These are phyloP conservation scores for Ochropacha duplaris DNA, from an alignment of 2,888 invertebrate species.

Conservation along the genomic window DNA sequence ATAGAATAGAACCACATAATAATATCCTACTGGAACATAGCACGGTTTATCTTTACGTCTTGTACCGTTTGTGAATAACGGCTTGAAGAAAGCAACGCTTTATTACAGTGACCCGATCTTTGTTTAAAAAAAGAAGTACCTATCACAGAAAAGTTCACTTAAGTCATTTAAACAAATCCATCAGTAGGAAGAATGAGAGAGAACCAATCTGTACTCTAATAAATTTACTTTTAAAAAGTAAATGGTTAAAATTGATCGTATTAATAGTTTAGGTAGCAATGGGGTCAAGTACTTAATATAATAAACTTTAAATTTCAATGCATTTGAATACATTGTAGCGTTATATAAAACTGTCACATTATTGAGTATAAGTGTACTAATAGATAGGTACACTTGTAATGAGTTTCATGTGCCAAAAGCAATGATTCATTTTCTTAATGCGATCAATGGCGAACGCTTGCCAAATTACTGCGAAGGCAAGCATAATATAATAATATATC, in stretches of 20 bases:
- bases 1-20: too few species aligned
- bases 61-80: background rate
- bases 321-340: conserved; percentile 23
- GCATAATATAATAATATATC: conserved; percentile 1
- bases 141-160: too few species aligned
- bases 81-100: background rate
- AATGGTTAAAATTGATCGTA: conserved; percentile 5
- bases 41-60: background rate
- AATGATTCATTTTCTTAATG: conserved; percentile 40
- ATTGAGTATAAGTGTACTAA: conserved; percentile 8
- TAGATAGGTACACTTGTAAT: conserved; percentile 27
- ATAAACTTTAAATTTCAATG: conserved; percentile 27
- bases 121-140: too few species aligned
- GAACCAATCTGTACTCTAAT: too few species aligned
- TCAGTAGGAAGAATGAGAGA: too few species aligned
- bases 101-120: background rate
- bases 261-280: conserved; percentile 5
- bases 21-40: too few species aligned
- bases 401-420: conserved; percentile 38
- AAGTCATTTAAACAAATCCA: too few species aligned
- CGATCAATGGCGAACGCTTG: conserved; percentile 22
- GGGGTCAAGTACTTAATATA: conserved; percentile 23
- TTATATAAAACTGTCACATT: conserved; percentile 27
- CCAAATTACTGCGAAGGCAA: conserved; percentile 2
- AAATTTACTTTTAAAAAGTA: conserved; percentile 8